Base-by-base conservation (phyloP, 2,113 vertebrate species). In the Parotia lawesii region DNA sequence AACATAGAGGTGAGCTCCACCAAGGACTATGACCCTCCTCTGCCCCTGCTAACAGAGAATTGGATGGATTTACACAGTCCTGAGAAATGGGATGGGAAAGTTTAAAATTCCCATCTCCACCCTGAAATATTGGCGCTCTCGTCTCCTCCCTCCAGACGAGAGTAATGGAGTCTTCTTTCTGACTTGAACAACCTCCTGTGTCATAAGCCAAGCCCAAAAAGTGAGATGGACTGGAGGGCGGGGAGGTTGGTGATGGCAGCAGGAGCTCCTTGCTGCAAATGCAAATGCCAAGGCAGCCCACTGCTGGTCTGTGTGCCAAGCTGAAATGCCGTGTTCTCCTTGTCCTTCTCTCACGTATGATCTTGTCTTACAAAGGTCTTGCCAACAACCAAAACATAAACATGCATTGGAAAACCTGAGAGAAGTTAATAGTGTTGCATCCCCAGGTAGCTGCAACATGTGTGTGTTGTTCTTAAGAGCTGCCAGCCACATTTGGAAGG, bases 341-440 rank as follows among this genome's bases (percentile, higher is more conserved):
- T 38, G 57, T 47, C 37, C 56, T 85, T 79, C 33, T 71, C 23
- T 67, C 51, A 29, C 15, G 5, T 4, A 4, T 29, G 27, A 44
- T 17, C 19, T 71, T 56, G 14, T 56, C 61, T 67, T 60, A 28
- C 27, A 66, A 66, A 54, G 38, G 19, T 60, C 48, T 62, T 75
- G 37, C 17, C 35, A 47, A 7, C 38, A 70, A 38, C 48, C 38
- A 50, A 61, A 89, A 20, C 1, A 9, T 14, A 50, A 76, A 19
- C 25, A 2, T 5, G 22, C 4, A 0, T 7, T 58, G 51, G n/a
- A 54, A 80, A 70, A 56, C 2, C 1, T 5, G 3, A 40, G 18
- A 38, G 15, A 70, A 57, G 4, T 44, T 56, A 64, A 16, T 4
- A 67, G 33, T 0, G 1, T n/a, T 56, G 42, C 45, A 17, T 15